Evolutionary conservation across 2,888 invertebrate genomes (phyloP).

Genomic region (Tipula confusa): DNA sequence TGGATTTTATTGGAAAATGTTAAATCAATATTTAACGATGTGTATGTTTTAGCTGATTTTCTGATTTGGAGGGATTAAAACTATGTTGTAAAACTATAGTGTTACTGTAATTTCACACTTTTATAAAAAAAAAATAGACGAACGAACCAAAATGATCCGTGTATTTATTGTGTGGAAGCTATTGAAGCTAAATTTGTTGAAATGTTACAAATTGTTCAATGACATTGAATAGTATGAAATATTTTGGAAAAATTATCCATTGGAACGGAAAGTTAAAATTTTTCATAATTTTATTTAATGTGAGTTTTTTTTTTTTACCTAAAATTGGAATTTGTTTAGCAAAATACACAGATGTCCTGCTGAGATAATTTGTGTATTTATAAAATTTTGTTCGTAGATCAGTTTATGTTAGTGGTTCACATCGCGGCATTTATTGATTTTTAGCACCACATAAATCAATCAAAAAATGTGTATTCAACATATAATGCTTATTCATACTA

Average conservation of each 20-base stretch:
- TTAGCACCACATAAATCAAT: no score
- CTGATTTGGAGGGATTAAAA: neutral
- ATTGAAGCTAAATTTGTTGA: neutral
- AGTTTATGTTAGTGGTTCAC: no score
- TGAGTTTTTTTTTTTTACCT: no score
- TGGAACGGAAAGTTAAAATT: neutral
- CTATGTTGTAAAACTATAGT: no score
- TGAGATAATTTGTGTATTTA: no score
- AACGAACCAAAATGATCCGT: neutral
- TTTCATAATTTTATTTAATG: no score
- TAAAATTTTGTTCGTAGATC: no score
- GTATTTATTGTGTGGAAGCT: neutral
- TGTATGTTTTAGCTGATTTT: neutral
- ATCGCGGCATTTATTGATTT: no score
- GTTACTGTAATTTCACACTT: neutral
- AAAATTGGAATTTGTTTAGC: no score
- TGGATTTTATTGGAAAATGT: neutral
- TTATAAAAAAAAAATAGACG: neutral
- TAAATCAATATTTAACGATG: neutral
- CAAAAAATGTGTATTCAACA: no score
- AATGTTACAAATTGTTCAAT: neutral
- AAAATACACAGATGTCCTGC: no score
- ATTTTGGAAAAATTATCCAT: neutral
- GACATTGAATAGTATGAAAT: neutral
- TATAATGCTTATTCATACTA: no score